phyloP scores from a whole-genome alignment of 1,140 invertebrate species.

The Ostrea denselamellosa region DNA sequence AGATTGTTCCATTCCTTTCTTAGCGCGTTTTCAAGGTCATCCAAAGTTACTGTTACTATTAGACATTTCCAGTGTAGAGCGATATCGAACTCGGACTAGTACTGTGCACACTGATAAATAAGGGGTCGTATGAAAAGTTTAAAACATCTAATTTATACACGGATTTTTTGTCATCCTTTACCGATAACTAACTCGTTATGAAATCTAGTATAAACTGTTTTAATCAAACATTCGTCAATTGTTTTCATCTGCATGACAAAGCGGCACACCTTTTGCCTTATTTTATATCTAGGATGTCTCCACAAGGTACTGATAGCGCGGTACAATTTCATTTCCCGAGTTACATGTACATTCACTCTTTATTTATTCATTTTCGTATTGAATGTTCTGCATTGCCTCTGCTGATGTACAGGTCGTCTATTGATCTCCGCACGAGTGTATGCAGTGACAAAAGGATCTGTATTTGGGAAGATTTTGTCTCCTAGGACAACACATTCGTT shows the following conservation, averaged over 20 bases:
- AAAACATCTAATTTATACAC: not conserved
- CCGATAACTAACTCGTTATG: not conserved
- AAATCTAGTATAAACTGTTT: too few species aligned
- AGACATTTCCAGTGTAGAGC: not conserved
- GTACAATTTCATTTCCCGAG: conserved; percentile 7
- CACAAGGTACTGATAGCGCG: not conserved
- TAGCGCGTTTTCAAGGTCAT: too few species aligned
- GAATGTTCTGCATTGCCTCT: not conserved
- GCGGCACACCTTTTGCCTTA: not conserved
- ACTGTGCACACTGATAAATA: not conserved
- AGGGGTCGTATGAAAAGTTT: not conserved
- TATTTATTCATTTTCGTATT: not conserved
- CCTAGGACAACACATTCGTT: not conserved
- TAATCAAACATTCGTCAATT: too few species aligned
- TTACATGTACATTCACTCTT: not conserved
- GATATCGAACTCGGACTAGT: not conserved
- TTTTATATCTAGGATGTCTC: not conserved
- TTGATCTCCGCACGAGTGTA: not conserved
- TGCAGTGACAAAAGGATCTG: conserved; percentile 1
- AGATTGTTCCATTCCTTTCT: too few species aligned
- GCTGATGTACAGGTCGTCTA: conserved; percentile 21
- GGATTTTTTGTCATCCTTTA: not conserved
- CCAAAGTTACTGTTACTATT: too few species aligned
- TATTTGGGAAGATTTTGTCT: conserved; percentile 13
- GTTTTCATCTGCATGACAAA: conserved; percentile 22